Evolutionary conservation across 1,140 invertebrate genomes (phyloP), one percentile per base, ranked within the genome.

Genomic region (Notospermus geniculatus): DNA sequence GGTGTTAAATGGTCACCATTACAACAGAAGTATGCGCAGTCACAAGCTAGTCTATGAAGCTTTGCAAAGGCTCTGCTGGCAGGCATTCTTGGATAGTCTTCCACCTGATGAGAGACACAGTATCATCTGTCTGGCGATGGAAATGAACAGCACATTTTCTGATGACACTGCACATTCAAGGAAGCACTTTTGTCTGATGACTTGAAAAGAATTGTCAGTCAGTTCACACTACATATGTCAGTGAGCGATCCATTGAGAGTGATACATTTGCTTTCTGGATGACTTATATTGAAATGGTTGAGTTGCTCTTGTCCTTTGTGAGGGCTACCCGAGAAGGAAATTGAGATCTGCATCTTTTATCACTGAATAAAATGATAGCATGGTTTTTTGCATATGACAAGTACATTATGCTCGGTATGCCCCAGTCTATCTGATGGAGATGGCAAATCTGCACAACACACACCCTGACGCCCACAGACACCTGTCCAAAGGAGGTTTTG

Each of bases 31-130:
- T 55, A 50, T 71, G 19, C 55, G 64, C 22, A 28, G 59, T 0
- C 62, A 70, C 43, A 72, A 72, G 50, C n/a, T 68, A 5, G 45
- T 63, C 17, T 68, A 53, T 61, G 66, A 70, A 62, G 64, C 68
- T 25, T 43, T 68, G 17, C 25, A 45, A 17, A 28, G 66, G 30
- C 23, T 72, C 4, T 27, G 11, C 1, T 58, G 60, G 63, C 32
- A 36, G 32, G 32, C 4, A 15, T 36, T 7, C 32, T 15, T 36
- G 5, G 32, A 36, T 7, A 36, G 32, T 36, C 32, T 36, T 36
- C 32, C 32, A 36, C 5, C 4, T 7, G 4, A 4, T 36, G 32
- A 36, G 15, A 15, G 5, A 36, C 4, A 7, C 32, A 36, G 4
- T 15, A 4, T 36, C 32, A 4, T 7, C 32, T 7, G 15, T 15